Evolutionary conservation across 2,113 vertebrate species (phyloP), one percentile per base, ranked within the genome.

Genomic region (Vidua chalybeata): DNA sequence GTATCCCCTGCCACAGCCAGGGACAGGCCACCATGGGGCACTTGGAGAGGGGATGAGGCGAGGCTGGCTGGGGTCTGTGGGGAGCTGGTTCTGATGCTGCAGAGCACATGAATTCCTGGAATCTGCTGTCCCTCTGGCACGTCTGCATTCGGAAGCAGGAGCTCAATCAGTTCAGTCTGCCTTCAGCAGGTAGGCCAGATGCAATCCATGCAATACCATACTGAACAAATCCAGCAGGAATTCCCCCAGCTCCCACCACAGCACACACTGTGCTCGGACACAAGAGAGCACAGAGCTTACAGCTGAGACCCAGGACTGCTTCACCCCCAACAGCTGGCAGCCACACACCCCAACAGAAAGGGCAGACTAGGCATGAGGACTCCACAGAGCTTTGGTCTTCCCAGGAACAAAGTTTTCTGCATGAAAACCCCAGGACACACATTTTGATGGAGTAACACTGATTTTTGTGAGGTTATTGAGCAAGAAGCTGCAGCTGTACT

Each of bases 1-100:
- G 10, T 45, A 55, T 61, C 51, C 63, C 41, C 41, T 46, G 26
- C 11, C 72, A 11, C 49, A 1, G 1, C 46, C 56, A 16, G 59
- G 46, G 2, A 9, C 46, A 11, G 69, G n/a, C 12, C 78, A 49
- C 3, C 0, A 6, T 13, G 21, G 33, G 30, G 28, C 54, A 14
- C 15, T 4, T 14, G 37, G 20, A 94, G 43, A 8, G n/a, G 39
- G 33, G 39, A 49, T 0, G 0, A 61, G 48, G 23, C 0, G 3
- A 39, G 6, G 84, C 61, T 43, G 85, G 54, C 71, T 72, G 3
- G 0, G 51, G 20, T 8, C 9, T 11, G 3, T 0, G 0, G 31
- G 28, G 39, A 95, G 66, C 39, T 0, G 0, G 8, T 5, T 23
- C 68, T 1, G 10, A 13, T 7, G n/a, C 69, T 2, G 3, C 5